phyloP scores from a whole-genome alignment of 2,797 vertebrate species.

The Cossypha heuglini region DNA sequence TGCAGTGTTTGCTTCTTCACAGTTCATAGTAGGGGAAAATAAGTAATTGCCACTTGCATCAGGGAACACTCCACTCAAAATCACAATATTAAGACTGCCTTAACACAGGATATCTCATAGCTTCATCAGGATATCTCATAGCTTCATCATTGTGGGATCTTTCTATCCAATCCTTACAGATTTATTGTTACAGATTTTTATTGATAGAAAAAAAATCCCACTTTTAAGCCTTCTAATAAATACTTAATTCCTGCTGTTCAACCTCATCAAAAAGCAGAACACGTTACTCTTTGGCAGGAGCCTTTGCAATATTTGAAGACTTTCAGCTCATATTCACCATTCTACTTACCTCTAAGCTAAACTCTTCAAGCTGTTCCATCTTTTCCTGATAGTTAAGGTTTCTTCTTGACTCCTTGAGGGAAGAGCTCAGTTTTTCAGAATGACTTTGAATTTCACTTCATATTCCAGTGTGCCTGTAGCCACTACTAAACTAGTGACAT shows the following conservation, averaged over 20 bases:
- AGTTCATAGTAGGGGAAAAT: neutral
- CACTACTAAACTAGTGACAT: neutral
- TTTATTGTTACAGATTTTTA: neutral
- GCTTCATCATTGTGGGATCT: neutral
- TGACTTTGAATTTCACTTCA: neutral
- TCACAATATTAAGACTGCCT: neutral
- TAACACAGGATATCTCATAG: neutral
- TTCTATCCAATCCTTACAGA: neutral
- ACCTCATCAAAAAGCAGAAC: neutral
- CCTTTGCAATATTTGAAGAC: neutral
- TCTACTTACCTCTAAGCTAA: neutral
- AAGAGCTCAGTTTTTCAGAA: neutral
- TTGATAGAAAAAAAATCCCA: neutral
- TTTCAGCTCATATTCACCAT: neutral
- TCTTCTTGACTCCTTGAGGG: neutral
- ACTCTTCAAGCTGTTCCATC: neutral
- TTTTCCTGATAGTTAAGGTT: neutral
- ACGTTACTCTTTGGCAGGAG: neutral
- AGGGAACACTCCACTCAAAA: neutral
- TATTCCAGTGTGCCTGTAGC: neutral
- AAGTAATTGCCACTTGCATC: neutral
- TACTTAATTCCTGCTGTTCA: neutral
- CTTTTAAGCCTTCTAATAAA: neutral
- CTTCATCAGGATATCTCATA: neutral
- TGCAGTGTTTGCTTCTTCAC: neutral